Percentiles rank a stretch among this genome's conserved stretches.
phyloP scores from a whole-genome alignment of 2,113 vertebrate species.

The Ascaphus truei region DNA sequence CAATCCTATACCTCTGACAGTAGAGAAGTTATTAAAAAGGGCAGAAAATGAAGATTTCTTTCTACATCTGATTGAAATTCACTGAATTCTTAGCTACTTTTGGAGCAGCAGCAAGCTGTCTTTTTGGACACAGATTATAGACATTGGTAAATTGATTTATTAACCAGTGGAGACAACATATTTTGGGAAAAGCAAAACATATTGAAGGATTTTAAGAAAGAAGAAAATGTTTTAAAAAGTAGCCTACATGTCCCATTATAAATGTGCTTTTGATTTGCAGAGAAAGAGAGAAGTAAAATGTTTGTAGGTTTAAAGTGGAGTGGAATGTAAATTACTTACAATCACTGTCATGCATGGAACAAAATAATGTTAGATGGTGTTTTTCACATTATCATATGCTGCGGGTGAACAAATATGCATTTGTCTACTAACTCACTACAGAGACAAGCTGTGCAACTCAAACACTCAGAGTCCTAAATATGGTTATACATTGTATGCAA shows the following conservation, averaged over 20 bases:
- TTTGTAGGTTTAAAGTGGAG: slow-evolving; percentile 22
- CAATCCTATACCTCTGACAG: not conserved
- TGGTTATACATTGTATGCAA: not conserved
- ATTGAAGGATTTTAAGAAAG: slow-evolving; percentile 31
- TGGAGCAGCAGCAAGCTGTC: slow-evolving; percentile 15
- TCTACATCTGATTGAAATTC: slow-evolving; percentile 30
- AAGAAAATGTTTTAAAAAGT: slow-evolving; percentile 16
- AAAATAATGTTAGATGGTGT: slow-evolving; percentile 22
- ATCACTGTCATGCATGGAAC: slow-evolving; percentile 32
- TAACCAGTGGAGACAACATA: slow-evolving; percentile 33
- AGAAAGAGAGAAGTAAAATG: slow-evolving; percentile 11
- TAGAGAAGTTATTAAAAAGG: not conserved
- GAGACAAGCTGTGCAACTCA: not conserved
- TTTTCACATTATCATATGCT: slow-evolving; percentile 16
- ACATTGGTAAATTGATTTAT: slow-evolving; percentile 26
- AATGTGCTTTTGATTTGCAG: slow-evolving; percentile 32
- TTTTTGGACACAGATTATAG: slow-evolving; percentile 32
- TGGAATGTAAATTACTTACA: slow-evolving; percentile 34
- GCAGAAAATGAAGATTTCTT: not conserved
- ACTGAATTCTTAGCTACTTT: slow-evolving; percentile 14
- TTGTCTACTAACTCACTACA: not conserved
- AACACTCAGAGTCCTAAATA: slow-evolving; percentile 11
- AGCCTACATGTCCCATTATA: slow-evolving; percentile 7
- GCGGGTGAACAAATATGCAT: not conserved
- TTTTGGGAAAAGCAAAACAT: slow-evolving; percentile 32